phyloP scores from a whole-genome alignment of 37 sponge, comb jelly and placozoan genomes.

The Diacarnus erythraeanus region DNA sequence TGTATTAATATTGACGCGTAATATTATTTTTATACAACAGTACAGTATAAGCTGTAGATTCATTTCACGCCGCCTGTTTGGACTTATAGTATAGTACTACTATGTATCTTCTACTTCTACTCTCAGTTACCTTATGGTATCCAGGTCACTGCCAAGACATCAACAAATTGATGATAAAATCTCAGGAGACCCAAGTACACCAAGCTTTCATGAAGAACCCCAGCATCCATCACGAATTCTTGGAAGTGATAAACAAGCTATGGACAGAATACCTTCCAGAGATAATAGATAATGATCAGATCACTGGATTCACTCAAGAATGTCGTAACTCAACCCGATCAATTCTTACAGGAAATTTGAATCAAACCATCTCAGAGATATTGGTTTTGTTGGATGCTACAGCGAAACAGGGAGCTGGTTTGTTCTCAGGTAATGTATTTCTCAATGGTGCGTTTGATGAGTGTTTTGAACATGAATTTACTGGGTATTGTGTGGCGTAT shows the following conservation, averaged over 20 bases:
- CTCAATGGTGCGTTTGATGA: slow-evolving; percentile 66
- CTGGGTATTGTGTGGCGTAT: slow-evolving; percentile 43
- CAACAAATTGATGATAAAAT: neutral
- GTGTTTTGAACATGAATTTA: slow-evolving; percentile 22
- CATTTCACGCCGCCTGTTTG: too few relatives aligned
- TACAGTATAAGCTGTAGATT: too few relatives aligned
- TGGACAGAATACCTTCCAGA: neutral
- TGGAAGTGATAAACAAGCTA: neutral
- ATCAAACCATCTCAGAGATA: neutral
- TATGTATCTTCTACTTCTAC: neutral
- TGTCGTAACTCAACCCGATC: neutral
- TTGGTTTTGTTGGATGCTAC: slow-evolving; percentile 14
- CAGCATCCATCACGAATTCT: neutral
- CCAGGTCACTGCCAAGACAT: neutral
- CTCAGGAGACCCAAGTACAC: neutral
- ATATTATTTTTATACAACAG: too few relatives aligned
- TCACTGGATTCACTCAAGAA: neutral
- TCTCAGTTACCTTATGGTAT: neutral
- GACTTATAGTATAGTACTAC: too few relatives aligned
- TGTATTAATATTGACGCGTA: too few relatives aligned
- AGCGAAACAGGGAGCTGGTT: slow-evolving; percentile 27
- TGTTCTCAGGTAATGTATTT: slow-evolving; percentile 40
- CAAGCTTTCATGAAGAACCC: neutral
- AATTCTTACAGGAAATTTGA: neutral
- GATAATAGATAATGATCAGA: neutral